A percentile compares a stretch with the other conserved stretches of the same genome.
Conservation (phyloP, 2,113 vertebrate species). For the Cheirogaleus medius region DNA sequence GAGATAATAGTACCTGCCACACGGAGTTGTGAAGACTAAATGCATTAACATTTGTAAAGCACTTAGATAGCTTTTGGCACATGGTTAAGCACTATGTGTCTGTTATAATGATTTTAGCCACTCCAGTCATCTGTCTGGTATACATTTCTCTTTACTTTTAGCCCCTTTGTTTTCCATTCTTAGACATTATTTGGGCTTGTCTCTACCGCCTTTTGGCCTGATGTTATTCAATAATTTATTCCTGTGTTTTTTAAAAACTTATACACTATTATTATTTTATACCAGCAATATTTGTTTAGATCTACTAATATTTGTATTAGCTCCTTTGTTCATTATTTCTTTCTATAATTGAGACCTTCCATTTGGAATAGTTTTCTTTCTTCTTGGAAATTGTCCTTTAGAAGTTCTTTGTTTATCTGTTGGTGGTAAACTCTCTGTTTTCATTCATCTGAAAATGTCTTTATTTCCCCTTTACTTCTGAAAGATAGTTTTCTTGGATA, state of each 20-base stretch:
- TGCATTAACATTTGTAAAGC: neutral
- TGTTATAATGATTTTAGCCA: neutral
- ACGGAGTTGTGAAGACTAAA: neutral
- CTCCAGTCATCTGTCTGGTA: neutral
- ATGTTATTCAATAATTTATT: neutral
- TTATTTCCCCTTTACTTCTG: neutral
- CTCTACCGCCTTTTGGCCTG: neutral
- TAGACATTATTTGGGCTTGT: neutral
- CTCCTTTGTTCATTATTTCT: neutral
- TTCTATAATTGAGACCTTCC: neutral
- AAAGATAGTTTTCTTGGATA: neutral
- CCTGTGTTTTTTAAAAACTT: neutral
- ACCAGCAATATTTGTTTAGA: neutral
- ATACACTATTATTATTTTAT: neutral
- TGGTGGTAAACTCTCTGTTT: neutral
- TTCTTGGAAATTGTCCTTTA: neutral
- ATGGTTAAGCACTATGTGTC: neutral
- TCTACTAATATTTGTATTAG: neutral
- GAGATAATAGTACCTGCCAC: neutral
- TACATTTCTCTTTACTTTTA: neutral
- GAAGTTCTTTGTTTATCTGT: neutral
- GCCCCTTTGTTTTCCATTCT: neutral
- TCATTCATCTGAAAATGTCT: neutral
- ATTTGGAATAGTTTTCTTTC: neutral
- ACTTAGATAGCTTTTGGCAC: neutral